Base-by-base conservation (phyloP, 2,113 vertebrate genomes). In the Brachyhypopomus gauderio region DNA sequence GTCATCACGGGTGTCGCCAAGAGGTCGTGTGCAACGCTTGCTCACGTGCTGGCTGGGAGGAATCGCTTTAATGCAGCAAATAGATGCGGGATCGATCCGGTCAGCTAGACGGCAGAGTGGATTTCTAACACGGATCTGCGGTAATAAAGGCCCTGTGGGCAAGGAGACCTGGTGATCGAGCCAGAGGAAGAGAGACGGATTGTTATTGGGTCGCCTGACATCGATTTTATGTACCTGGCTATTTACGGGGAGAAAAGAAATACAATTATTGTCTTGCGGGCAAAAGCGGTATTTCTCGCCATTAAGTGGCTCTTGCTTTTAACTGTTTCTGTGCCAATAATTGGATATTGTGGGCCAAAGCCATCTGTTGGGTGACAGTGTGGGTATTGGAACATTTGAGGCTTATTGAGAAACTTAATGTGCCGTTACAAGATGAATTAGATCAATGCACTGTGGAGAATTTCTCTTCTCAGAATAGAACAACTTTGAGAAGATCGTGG, bases 181-280 rank as follows among this genome's bases (percentile, higher is more conserved):
- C 67, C 45, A 30, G 64, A 74, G 75, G 80, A 81, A 73, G 59
- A 81, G 67, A 83, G 80, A 88, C 64, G 5, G 78, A 86, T 86
- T 80, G 81, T 62, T 77, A 75, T 80, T 83, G 60, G 69, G 78
- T 81, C n/a, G 62, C 48, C 38, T 22, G 3, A 27, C 78, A 88
- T 86, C 75, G 85, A 88, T 88, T 86, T 88, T 75, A 74, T 70
- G 69, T 85, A 83, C 67, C 67, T 81, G 80, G 78, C 58, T 83
- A 86, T 87, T 88, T 87, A 86, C 72, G 14, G 64, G 38, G 58
- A 71, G 82, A 63, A 69, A 78, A 77, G 69, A 85, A 85, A 86
- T 85, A 85, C 81, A 81, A 81, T 81, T 79, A 85, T 88, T 85
- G 75, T 88, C 85, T 83, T 82, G 41, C 25, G 36, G 86, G 69